Evolutionary conservation across 35 echinoderm and acorn worm species (phyloP).

Genomic region (Diadema setosum): DNA sequence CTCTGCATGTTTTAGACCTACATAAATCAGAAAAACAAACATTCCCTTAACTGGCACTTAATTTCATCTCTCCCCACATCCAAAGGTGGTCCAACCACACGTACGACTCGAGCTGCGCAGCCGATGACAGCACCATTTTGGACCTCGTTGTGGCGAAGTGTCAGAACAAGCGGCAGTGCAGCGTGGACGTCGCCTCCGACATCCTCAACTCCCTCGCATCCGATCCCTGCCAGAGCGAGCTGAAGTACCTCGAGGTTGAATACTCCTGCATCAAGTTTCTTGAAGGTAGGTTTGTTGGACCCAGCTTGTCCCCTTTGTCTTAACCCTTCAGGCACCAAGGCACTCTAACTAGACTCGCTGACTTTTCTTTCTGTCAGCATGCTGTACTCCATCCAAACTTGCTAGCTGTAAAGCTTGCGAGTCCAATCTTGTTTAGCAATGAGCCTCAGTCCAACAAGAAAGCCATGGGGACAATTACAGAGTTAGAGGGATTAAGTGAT

Average conservation of each 20-base stretch:
- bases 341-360: too few species aligned
- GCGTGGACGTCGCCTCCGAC: conserved; percentile 47
- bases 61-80: not conserved
- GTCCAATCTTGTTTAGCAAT: too few species aligned
- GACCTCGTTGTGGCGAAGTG: conserved; percentile 40
- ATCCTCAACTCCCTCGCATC: conserved; percentile 25
- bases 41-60: too few species aligned
- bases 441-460: too few species aligned
- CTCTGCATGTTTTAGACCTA: not conserved
- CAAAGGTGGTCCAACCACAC: conserved; percentile 35
- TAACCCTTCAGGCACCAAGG: too few species aligned
- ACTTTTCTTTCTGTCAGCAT: too few species aligned
- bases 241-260: conserved; percentile 71
- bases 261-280: conserved; percentile 63
- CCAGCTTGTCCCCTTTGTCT: too few species aligned
- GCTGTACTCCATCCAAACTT: too few species aligned
- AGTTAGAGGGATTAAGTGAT: too few species aligned
- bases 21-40: not conserved
- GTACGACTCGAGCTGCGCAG: conserved; percentile 17
- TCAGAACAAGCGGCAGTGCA: conserved; percentile 16
- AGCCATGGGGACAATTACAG: too few species aligned
- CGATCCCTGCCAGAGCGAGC: conserved; percentile 58
- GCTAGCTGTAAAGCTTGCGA: too few species aligned
- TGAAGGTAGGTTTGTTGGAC: conserved; percentile 71
- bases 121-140: not conserved